phyloP scores from a whole-genome alignment of 2,797 vertebrate genomes.

The Enteromius radiatus region DNA sequence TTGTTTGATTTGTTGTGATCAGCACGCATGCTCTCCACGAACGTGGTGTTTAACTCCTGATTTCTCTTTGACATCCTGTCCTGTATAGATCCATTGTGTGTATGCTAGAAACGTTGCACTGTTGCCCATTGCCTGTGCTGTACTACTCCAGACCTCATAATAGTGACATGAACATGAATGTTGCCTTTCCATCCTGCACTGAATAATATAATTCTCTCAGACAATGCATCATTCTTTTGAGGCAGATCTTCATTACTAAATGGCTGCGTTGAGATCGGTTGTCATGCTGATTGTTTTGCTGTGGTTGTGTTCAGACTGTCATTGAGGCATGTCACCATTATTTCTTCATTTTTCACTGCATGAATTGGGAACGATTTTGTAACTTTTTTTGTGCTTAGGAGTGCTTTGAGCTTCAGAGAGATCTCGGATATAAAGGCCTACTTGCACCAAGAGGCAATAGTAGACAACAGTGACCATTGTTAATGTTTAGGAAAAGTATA shows the following conservation, averaged over 20 bases:
- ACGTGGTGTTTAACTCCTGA: conserved; percentile 27
- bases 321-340: conserved; percentile 24
- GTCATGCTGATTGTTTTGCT: conserved; percentile 30
- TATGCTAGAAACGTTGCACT: conserved; percentile 24
- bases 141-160: conserved; percentile 11
- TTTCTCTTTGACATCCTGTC: conserved; percentile 17
- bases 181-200: conserved; percentile 20
- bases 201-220: not conserved
- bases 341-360: conserved; percentile 25
- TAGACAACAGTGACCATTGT: not conserved
- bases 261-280: not conserved
- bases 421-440: conserved; percentile 9
- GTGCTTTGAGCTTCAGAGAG: no score
- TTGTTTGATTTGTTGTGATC: conserved; percentile 55
- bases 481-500: not conserved
- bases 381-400: not conserved
- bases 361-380: conserved; percentile 22
- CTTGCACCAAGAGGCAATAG: conserved; percentile 23
- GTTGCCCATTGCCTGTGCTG: conserved; percentile 31
- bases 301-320: conserved; percentile 31
- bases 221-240: conserved; percentile 11
- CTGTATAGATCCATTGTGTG: conserved; percentile 25
- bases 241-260: conserved; percentile 13
- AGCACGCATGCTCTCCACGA: conserved; percentile 40
- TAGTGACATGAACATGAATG: conserved; percentile 16